phyloP scores from a whole-genome alignment of 2,113 vertebrate genomes.

The Hippocampus abdominalis region DNA sequence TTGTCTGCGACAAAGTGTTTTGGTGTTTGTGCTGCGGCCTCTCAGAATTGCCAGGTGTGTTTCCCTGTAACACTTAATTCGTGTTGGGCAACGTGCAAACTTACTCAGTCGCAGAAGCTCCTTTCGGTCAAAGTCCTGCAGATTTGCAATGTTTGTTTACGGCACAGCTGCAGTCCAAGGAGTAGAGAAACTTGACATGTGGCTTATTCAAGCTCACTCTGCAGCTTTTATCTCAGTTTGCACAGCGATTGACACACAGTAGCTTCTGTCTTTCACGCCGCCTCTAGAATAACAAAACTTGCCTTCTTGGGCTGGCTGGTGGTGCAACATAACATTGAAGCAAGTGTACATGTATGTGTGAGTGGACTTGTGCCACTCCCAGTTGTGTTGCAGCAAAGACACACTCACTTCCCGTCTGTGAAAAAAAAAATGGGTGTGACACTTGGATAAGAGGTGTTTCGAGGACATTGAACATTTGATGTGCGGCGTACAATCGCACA shows the following conservation, averaged over 20 bases:
- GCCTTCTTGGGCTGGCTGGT: slow-evolving; percentile 35
- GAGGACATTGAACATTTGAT: slow-evolving; percentile 14
- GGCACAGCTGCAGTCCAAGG: slow-evolving; percentile 16
- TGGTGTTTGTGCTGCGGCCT: background rate
- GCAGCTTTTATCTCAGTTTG: slow-evolving; percentile 35
- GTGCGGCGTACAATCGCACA: background rate
- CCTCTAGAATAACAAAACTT: slow-evolving; percentile 35
- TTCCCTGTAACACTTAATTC: background rate
- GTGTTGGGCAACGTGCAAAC: background rate
- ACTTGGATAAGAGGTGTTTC: slow-evolving; percentile 16
- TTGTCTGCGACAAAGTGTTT: background rate
- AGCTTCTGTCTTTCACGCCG: slow-evolving; percentile 12
- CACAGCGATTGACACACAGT: slow-evolving; percentile 1
- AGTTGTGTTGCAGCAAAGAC: slow-evolving; percentile 35
- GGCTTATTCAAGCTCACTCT: slow-evolving; percentile 23
- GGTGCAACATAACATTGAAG: slow-evolving; percentile 15
- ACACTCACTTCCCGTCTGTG: slow-evolving; percentile 48
- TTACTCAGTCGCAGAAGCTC: slow-evolving; percentile 1
- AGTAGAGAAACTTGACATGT: slow-evolving; percentile 1
- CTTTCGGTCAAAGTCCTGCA: slow-evolving; percentile 3
- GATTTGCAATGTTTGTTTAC: slow-evolving; percentile 23
- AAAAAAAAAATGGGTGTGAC: slow-evolving; percentile 36
- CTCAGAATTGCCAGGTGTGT: background rate
- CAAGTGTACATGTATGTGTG: background rate
- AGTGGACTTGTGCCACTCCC: slow-evolving; percentile 52